These are phyloP conservation scores for Drosophila ustulata DNA, from an alignment of 2,888 invertebrate species.

Conservation along the genomic window DNA sequence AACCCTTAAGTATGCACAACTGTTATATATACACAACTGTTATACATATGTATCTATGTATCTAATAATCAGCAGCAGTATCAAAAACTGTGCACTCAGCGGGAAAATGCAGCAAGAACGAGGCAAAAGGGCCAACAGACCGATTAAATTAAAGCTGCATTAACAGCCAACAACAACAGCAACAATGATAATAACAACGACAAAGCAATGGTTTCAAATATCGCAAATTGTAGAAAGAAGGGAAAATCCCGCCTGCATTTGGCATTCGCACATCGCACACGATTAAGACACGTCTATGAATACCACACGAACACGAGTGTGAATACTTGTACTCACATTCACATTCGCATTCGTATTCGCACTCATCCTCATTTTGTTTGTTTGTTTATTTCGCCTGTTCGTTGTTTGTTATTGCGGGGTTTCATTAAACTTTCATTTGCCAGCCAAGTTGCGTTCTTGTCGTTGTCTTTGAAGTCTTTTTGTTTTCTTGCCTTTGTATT, in stretches of 20 bases:
- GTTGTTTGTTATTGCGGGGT: constrained; percentile 62
- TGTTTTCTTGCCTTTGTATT: constrained; percentile 16
- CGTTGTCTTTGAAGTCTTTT: constrained; percentile 20
- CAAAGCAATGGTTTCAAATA: constrained; percentile 56
- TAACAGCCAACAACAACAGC: constrained; percentile 58
- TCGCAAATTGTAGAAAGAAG: constrained; percentile 23
- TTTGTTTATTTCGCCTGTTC: constrained; percentile 26
- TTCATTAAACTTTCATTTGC: constrained; percentile 57
- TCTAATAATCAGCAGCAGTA: constrained; percentile 55
- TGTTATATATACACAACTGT: neutral
- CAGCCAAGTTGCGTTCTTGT: constrained; percentile 32
- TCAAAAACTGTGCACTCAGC: constrained; percentile 56
- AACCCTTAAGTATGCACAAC: constrained; percentile 4
- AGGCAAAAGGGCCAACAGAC: constrained; percentile 46
- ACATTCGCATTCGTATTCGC: neutral
- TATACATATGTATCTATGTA: neutral
- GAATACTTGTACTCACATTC: constrained; percentile 1
- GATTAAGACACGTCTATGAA: constrained; percentile 63
- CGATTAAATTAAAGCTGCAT: constrained; percentile 73
- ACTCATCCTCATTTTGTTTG: neutral
- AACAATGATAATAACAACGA: constrained; percentile 40
- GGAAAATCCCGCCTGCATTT: constrained; percentile 22
- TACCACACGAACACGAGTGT: constrained; percentile 10
- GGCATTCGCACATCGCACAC: constrained; percentile 57
- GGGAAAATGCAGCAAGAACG: constrained; percentile 40